These are phyloP conservation scores for Incurvaria masculella DNA, from an alignment of 2,888 invertebrate species.

Conservation along the genomic window DNA sequence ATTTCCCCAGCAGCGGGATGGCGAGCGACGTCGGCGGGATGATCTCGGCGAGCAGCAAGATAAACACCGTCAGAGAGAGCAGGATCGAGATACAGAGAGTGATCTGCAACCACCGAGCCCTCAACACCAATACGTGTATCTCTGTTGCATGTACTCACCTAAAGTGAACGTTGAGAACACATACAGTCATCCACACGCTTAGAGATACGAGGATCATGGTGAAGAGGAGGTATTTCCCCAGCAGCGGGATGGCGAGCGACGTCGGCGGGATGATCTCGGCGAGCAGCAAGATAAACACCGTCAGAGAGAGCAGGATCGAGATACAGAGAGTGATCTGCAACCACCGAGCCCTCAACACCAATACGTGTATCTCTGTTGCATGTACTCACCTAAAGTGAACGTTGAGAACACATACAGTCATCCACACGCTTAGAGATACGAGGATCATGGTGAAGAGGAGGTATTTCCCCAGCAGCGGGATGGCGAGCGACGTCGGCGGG, in stretches of 20 bases:
- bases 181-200: conserved; percentile 91
- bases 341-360: background rate
- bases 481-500: conserved; percentile 93
- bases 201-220: conserved; percentile 95
- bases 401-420: conserved; percentile 90
- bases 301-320: conserved; percentile 96
- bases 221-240: conserved; percentile 95
- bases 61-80: conserved; percentile 98
- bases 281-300: conserved; percentile 97
- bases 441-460: conserved; percentile 94
- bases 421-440: conserved; percentile 88
- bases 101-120: conserved; percentile 47
- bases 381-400: conserved; percentile 62
- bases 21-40: conserved; percentile 98
- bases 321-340: conserved; percentile 88
- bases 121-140: too few relatives aligned
- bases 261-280: conserved; percentile 99
- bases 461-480: too few relatives aligned
- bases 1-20: conserved; percentile 91
- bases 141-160: too few relatives aligned
- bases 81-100: conserved; percentile 98
- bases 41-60: conserved; percentile 96
- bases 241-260: conserved; percentile 88
- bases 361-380: too few relatives aligned
- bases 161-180: conserved; percentile 95